Conservation (phyloP, 2,797 vertebrate genomes). For the Cuculus canorus region DNA sequence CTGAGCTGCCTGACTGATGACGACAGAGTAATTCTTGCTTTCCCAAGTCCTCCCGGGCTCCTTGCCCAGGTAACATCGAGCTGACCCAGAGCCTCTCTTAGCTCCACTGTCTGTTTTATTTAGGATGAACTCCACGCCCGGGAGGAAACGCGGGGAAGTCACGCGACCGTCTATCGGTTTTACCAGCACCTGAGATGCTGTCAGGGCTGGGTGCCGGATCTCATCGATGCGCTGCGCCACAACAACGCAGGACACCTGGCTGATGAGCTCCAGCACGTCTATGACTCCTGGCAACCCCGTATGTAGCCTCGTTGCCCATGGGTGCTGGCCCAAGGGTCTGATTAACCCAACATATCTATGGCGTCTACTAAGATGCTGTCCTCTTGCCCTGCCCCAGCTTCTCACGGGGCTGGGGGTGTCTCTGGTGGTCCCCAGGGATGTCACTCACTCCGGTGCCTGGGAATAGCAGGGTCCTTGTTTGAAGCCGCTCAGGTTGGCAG, state of each 20-base stretch:
- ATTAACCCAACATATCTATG: fast-evolving
- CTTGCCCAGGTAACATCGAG: not conserved
- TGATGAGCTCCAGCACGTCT: not conserved
- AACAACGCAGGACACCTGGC: conserved; percentile 7
- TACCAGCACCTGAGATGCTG: conserved; percentile 29
- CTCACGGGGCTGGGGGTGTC: not conserved
- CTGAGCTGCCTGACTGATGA: conserved; percentile 38
- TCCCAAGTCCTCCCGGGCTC: not conserved
- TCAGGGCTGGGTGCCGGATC: conserved; percentile 17
- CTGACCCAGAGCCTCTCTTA: not conserved
- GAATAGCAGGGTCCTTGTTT: fast-evolving
- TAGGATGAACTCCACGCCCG: conserved; percentile 27
- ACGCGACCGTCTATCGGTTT: not conserved
- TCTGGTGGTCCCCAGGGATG: not conserved
- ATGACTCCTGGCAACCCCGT: not conserved
- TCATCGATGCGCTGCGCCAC: not conserved
- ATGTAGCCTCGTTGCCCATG: not conserved
- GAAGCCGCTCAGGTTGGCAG: not conserved
- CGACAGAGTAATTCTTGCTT: conserved; percentile 15
- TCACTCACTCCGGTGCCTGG: fast-evolving
- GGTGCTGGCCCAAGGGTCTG: fast-evolving
- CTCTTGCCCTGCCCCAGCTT: fast-evolving
- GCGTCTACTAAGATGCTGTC: fast-evolving
- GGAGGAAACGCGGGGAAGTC: conserved; percentile 21
- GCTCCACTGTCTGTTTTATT: not conserved